Percentiles rank a stretch among this genome's conserved stretches.
Conservation (phyloP, 2,113 vertebrate genomes). For the Myotis lucifugus region DNA sequence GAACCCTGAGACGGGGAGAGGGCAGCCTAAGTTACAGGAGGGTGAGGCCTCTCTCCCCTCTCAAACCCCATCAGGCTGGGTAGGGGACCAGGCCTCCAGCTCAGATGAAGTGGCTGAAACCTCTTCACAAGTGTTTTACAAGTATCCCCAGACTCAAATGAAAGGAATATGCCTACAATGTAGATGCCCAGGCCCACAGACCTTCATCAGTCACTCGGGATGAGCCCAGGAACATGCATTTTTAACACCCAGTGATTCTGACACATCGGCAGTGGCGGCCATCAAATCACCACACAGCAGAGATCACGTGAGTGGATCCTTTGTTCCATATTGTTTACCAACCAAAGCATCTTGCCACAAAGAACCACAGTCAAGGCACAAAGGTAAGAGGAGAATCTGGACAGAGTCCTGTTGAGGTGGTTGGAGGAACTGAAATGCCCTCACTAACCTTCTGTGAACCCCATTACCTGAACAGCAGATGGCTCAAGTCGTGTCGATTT, state of each 20-base stretch:
- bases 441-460: conserved; percentile 49
- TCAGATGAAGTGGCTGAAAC: not conserved
- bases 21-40: not conserved
- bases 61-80: not conserved
- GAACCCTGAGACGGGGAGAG: not conserved
- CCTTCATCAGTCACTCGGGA: not conserved
- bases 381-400: conserved; percentile 77
- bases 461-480: conserved; percentile 55
- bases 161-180: not conserved
- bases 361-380: conserved; percentile 82
- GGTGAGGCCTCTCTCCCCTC: not conserved
- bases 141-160: not conserved
- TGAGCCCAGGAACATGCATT: not conserved
- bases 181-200: not conserved
- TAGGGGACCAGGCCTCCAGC: not conserved
- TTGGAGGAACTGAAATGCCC: conserved; percentile 54
- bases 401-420: conserved; percentile 75
- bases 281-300: conserved; percentile 67
- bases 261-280: not conserved
- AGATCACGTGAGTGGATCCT: conserved; percentile 77
- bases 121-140: not conserved
- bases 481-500: conserved; percentile 47
- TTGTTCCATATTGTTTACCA: conserved; percentile 78
- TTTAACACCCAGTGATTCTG: conserved; percentile 25
- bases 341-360: conserved; percentile 75